Base-by-base conservation (phyloP, 1,140 invertebrate genomes). In the Ditylenchus dipsaci region DNA sequence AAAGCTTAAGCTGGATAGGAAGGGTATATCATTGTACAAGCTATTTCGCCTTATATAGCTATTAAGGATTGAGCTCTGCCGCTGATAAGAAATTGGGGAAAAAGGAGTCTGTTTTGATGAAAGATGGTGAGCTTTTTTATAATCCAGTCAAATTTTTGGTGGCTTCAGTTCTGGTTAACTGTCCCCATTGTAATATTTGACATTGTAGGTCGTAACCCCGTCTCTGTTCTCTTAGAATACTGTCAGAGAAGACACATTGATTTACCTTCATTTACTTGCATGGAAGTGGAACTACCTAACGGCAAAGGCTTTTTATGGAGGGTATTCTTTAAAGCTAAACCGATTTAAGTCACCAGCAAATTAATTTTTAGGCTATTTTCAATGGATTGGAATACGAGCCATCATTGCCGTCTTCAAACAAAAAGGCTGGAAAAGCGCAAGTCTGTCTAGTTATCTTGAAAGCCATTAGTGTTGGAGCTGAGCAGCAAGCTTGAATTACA, bases 1-100 rank as follows among this genome's bases (percentile, higher is more conserved):
- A 0, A 92, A 94, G 83, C 89, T 97, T 8, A 97, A 97, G 84
- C 87, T 92, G 68, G 93, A 97, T 82, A 93, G 94, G 76, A 91
- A 90, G 83, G 93, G 92, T 29, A 53, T 3, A 53, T 3, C 23
- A 15, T 19, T 53, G 43, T 13, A 45, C n/a, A 21, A 15, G 3
- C 15, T 53, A 21, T 53, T 53, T 26, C 23, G 23, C n/a, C 23
- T 53, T 15, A 7, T 53, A 53, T 7, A 19, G 3, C 23, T 8
- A 53, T 53, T 53, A 7, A 53, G 23, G 49, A 21, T 53, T 21
- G 15, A 17, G 49, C 15, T 19, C 49, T 8, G 15, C 3, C 15
- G 49, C 3, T 21, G 23, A 53, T 53, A 53, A 53, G 3, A 53
- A 7, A 53, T 38, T 38, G 33, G 33, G 33, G 49, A 26, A 21